phyloP scores from a whole-genome alignment of 2,888 invertebrate species.

The Odiellus spinosus region DNA sequence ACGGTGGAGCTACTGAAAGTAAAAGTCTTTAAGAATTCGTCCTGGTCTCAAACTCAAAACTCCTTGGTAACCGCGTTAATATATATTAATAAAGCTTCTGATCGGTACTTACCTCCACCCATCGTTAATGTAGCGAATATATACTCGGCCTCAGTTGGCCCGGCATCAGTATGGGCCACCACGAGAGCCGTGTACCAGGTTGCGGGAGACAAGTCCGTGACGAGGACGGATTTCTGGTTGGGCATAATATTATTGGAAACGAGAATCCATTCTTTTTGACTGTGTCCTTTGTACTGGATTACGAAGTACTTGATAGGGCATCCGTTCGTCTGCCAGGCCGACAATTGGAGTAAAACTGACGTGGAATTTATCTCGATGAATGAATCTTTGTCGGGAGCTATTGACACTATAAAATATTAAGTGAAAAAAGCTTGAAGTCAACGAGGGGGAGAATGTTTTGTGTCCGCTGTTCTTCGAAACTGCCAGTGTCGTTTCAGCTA shows the following conservation, averaged over 20 bases:
- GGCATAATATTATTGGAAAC: conserved; percentile 16
- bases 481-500: too few relatives aligned
- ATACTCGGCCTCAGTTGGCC: conserved; percentile 30
- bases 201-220: conserved; percentile 27
- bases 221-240: conserved; percentile 16
- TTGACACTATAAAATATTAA: conserved; percentile 7
- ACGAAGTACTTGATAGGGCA: conserved; percentile 19
- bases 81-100: not conserved
- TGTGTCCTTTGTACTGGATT: conserved; percentile 17
- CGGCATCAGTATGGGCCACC: conserved; percentile 32
- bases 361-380: conserved; percentile 18
- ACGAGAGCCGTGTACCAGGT: conserved; percentile 32
- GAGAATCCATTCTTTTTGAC: conserved; percentile 12
- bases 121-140: conserved; percentile 30
- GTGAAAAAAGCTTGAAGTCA: too few relatives aligned
- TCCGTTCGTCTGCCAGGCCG: conserved; percentile 17
- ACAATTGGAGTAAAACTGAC: conserved; percentile 12
- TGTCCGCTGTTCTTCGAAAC: too few relatives aligned
- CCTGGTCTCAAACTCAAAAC: not conserved
- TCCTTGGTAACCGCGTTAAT: not conserved
- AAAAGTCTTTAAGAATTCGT: not conserved
- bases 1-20: conserved; percentile 5
- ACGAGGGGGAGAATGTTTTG: too few relatives aligned
- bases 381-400: conserved; percentile 12
- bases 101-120: conserved; percentile 26